Evolutionary conservation across 1,140 invertebrate genomes (phyloP).

Genomic region (Drosophila setifemur): DNA sequence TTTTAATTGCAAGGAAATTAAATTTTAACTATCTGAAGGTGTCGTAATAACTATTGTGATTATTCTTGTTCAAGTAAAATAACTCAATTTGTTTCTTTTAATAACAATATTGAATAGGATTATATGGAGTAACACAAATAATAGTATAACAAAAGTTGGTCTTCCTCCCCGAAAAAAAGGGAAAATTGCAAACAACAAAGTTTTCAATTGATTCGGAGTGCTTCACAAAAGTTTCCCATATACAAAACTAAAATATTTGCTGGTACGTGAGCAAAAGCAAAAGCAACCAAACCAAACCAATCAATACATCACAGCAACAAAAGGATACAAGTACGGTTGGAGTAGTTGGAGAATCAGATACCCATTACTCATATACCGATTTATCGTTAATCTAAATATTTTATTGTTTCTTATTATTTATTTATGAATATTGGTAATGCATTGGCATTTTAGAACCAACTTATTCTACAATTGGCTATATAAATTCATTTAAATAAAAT

Average conservation of each 20-base stretch:
- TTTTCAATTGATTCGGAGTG: constrained; percentile 42
- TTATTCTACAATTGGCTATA: too few relatives aligned
- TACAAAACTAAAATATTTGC: constrained; percentile 31
- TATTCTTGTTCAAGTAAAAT: neutral
- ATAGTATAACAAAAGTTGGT: constrained; percentile 15
- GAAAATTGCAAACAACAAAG: constrained; percentile 35
- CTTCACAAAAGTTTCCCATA: constrained; percentile 36
- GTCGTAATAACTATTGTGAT: neutral
- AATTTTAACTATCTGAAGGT: constrained; percentile 13
- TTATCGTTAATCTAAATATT: too few relatives aligned
- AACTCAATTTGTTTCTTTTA: neutral
- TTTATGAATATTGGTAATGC: too few relatives aligned
- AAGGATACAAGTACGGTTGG: neutral
- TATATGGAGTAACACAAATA: constrained; percentile 15
- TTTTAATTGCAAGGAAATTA: constrained; percentile 35
- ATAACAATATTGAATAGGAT: constrained; percentile 16
- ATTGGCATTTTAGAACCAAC: too few relatives aligned
- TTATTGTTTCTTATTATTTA: too few relatives aligned
- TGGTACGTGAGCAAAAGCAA: neutral
- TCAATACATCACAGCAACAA: constrained; percentile 23
- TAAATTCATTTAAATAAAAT: too few relatives aligned
- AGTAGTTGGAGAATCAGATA: neutral
- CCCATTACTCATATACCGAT: neutral
- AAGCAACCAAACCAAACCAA: constrained; percentile 15
- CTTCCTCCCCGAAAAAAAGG: neutral